Conservation (phyloP, 2,888 invertebrate species). For the Lasius platythorax region DNA sequence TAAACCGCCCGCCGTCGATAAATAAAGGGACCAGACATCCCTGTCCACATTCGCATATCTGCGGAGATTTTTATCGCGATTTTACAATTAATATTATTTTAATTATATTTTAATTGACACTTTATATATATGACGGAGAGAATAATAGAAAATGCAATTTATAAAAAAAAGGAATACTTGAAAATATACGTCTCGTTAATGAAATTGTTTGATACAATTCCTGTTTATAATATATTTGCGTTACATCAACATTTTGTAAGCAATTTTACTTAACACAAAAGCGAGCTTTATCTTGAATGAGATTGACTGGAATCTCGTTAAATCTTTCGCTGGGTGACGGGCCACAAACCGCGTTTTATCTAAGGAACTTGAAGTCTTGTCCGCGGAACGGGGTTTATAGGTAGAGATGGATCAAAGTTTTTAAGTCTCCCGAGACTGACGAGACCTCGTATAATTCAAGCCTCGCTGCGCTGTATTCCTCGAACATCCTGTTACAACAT, state of each 20-base stretch:
- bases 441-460: conserved; percentile 74
- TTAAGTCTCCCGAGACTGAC: conserved; percentile 77
- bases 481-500: conserved; percentile 67
- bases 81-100: background rate
- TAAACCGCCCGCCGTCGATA: conserved; percentile 32
- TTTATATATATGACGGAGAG: background rate
- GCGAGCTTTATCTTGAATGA: conserved; percentile 43
- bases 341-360: conserved; percentile 60
- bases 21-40: conserved; percentile 32
- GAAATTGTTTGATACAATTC: background rate
- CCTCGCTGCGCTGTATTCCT: conserved; percentile 68
- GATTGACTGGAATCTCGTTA: conserved; percentile 55
- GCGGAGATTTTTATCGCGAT: conserved; percentile 20
- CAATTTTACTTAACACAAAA: conserved; percentile 47
- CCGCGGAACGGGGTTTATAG: conserved; percentile 65
- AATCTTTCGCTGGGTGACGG: conserved; percentile 56
- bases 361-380: conserved; percentile 63
- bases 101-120: conserved; percentile 7
- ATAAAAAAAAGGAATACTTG: background rate
- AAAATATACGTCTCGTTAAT: background rate
- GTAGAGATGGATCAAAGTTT: conserved; percentile 78
- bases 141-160: background rate
- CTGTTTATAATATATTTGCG: background rate
- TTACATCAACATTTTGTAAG: conserved; percentile 40
- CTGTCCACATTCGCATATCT: conserved; percentile 8